These are phyloP conservation scores for Eulithis prunata DNA, from an alignment of 2,888 invertebrate genomes.

Conservation along the genomic window DNA sequence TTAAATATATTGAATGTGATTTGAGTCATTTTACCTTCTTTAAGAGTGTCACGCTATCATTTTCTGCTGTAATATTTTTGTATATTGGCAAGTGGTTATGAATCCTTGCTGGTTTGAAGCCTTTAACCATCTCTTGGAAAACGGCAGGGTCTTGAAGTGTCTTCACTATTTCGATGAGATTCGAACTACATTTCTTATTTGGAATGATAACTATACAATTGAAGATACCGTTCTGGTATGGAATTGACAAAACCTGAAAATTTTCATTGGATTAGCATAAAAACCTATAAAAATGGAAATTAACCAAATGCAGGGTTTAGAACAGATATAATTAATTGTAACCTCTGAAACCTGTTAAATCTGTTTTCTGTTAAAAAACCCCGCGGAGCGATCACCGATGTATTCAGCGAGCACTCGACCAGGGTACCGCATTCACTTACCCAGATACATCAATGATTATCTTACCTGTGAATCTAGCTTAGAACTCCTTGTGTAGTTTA, in stretches of 20 bases:
- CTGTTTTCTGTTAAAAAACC: too few species aligned
- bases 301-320: too few species aligned
- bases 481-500: neutral
- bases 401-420: too few species aligned
- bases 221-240: constrained; percentile 1
- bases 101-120: neutral
- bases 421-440: too few species aligned
- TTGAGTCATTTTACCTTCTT: neutral
- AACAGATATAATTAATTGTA: too few species aligned
- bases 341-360: too few species aligned
- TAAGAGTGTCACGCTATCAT: neutral
- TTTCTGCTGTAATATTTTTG: neutral
- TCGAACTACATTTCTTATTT: neutral
- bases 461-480: constrained; percentile 6
- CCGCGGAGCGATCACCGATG: too few species aligned
- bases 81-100: neutral
- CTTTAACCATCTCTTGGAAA: neutral
- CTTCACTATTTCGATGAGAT: neutral
- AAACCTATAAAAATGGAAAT: too few species aligned
- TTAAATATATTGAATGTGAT: too few species aligned
- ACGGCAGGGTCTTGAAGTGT: constrained; percentile 1
- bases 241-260: constrained; percentile 1
- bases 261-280: too few species aligned
- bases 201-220: neutral
- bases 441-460: neutral